phyloP scores from a whole-genome alignment of 2,113 vertebrate genomes.

The Dromaius novaehollandiae region DNA sequence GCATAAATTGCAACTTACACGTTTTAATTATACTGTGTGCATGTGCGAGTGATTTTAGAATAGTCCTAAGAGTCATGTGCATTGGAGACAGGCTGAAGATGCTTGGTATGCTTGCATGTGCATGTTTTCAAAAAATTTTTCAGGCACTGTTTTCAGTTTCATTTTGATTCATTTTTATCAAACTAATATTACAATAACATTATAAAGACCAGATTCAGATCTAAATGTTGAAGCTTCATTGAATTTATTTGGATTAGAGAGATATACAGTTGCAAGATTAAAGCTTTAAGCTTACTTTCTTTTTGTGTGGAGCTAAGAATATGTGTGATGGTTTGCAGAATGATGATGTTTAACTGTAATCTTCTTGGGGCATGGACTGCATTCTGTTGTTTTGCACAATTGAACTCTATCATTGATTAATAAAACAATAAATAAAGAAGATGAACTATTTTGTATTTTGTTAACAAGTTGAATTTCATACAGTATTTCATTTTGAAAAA shows the following conservation, averaged over 20 bases:
- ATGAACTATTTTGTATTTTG: slow-evolving; percentile 51
- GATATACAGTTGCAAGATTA: not conserved
- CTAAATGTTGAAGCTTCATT: not conserved
- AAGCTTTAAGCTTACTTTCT: not conserved
- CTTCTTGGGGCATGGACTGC: not conserved
- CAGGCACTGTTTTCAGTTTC: not conserved
- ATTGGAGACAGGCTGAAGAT: not conserved
- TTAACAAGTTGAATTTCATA: slow-evolving; percentile 70
- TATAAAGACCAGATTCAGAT: not conserved
- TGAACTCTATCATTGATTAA: not conserved
- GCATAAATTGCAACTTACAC: not conserved
- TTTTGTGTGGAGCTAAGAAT: not conserved
- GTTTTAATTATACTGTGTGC: not conserved
- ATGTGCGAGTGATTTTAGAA: not conserved
- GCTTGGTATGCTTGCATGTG: not conserved
- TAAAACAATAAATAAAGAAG: slow-evolving; percentile 49
- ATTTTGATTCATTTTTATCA: not conserved
- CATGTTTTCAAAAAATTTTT: not conserved
- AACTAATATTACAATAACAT: not conserved
- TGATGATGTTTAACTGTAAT: slow-evolving; percentile 3
- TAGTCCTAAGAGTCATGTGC: not conserved
- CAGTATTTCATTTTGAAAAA: slow-evolving; percentile 64
- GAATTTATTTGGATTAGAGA: not conserved
- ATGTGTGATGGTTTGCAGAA: not conserved
- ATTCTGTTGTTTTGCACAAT: not conserved